Percentiles rank a stretch among this genome's conserved stretches.
Conservation (phyloP, 1,140 invertebrate species). For the Solenopsis fugax region DNA sequence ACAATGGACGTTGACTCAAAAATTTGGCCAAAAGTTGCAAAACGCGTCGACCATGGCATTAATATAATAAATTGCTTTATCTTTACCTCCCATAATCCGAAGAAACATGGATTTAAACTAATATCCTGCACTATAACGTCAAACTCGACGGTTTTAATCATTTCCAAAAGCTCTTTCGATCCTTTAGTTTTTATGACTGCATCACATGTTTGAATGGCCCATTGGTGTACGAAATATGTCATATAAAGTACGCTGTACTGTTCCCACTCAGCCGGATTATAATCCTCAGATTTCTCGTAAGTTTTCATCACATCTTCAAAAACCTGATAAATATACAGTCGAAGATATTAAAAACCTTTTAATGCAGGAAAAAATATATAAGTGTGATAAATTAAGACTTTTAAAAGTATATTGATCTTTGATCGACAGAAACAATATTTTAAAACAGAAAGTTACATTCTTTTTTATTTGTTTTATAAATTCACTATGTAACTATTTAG, state of each 20-base stretch:
- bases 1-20: too few relatives aligned
- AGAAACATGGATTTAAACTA: constrained; percentile 9
- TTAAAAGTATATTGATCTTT: not conserved
- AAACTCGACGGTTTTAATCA: constrained; percentile 42
- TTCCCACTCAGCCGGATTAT: constrained; percentile 6
- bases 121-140: constrained; percentile 55
- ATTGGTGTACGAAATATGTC: not conserved
- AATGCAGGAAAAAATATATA: not conserved
- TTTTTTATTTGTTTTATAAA: not conserved
- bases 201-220: not conserved
- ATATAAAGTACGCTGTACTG: not conserved
- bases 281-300: not conserved
- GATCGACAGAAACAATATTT: not conserved
- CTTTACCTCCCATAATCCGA: constrained; percentile 52
- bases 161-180: constrained; percentile 31
- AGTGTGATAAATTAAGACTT: not conserved
- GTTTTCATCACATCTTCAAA: not conserved
- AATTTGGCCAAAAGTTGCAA: too few relatives aligned
- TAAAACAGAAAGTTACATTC: not conserved
- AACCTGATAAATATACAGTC: constrained; percentile 1
- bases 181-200: not conserved
- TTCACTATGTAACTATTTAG: not conserved
- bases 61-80: not conserved
- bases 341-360: not conserved
- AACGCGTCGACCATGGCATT: too few relatives aligned